A percentile compares a stretch with the other conserved stretches of the same genome.
Evolutionary conservation across 2,113 vertebrate species (phyloP).

Genomic region (Stictonetta naevosa): DNA sequence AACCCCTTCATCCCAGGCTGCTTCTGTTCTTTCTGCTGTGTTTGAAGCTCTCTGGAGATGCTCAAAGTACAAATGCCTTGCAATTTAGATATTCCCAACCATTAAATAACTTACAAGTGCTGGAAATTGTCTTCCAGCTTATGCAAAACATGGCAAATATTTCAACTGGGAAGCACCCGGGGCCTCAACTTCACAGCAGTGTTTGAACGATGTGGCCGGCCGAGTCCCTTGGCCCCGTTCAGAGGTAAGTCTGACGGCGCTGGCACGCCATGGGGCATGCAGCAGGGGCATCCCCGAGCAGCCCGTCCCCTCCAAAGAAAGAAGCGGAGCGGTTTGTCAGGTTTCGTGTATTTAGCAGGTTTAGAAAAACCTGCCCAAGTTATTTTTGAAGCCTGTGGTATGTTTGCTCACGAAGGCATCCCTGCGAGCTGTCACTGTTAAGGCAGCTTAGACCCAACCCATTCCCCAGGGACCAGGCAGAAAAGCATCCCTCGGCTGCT

Average conservation of each 20-base stretch:
- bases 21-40: slow-evolving; percentile 33
- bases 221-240: neutral
- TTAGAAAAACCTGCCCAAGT: slow-evolving; percentile 20
- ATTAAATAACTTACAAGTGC: slow-evolving; percentile 62
- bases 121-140: slow-evolving; percentile 54
- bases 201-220: slow-evolving; percentile 10
- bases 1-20: slow-evolving; percentile 44
- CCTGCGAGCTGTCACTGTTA: neutral
- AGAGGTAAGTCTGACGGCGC: no score
- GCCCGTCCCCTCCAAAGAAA: neutral
- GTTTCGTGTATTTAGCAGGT: slow-evolving; percentile 26
- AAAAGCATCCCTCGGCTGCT: neutral
- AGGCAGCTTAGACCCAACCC: neutral
- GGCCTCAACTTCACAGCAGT: slow-evolving; percentile 54
- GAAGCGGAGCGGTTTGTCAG: neutral
- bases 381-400: slow-evolving; percentile 31
- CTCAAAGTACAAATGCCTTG: slow-evolving; percentile 54
- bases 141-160: slow-evolving; percentile 23
- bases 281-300: neutral
- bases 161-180: slow-evolving; percentile 37
- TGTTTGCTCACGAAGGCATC: neutral
- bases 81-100: slow-evolving; percentile 48
- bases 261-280: fast-evolving
- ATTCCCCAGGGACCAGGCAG: neutral
- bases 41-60: slow-evolving; percentile 64